Evolutionary conservation across 2,888 invertebrate genomes (phyloP), one percentile per base, ranked within the genome.

Genomic region (Andrena praecox): DNA sequence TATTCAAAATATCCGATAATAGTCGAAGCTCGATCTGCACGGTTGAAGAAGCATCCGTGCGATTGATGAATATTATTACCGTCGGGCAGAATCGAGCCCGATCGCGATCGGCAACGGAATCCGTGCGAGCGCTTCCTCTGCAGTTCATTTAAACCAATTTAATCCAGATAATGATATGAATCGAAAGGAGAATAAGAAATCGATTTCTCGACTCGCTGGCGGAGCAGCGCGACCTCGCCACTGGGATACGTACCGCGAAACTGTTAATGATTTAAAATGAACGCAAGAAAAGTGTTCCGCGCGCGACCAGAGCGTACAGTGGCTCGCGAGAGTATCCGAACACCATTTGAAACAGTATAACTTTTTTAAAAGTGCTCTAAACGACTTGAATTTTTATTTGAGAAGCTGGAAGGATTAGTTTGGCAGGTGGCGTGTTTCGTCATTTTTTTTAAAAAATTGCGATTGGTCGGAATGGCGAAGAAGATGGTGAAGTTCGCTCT

Each of bases 1-100:
- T 76, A 72, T 69, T 70, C 31, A 33, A 56, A 70, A 77, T 76
- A 77, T 70, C 69, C 63, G 64, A 79, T 79, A 70, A 70, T 42
- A n/a, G 56, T n/a, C 12, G 48, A 20, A 29, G 8, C 20, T 35
- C 12, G 63, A 76, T 70, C 50, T 35, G 4, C 59, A 29, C 54
- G 64, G 24, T 69, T 29, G 29, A 79, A 50, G 69, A 52, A 70
- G 50, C 31, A 66, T 59, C 64, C 10, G n/a, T 5, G 54, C 59
- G 69, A 60, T 35, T 70, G 69, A 66, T 64, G 68, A 79, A 79
- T 64, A 59, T 64, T 64, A 70, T 79, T 77, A 76, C 24, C 50
- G 42, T 8, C 12, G 5, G n/a, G 20, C 35, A 79, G 66, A 31
- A 10, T 27, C 59, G 60, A 70, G 33, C 77, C 35, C 50, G 20